These are phyloP conservation scores for Mnemiopsis leidyi DNA, from an alignment of 37 sponge, comb jelly and placozoan species.

Conservation along the genomic window DNA sequence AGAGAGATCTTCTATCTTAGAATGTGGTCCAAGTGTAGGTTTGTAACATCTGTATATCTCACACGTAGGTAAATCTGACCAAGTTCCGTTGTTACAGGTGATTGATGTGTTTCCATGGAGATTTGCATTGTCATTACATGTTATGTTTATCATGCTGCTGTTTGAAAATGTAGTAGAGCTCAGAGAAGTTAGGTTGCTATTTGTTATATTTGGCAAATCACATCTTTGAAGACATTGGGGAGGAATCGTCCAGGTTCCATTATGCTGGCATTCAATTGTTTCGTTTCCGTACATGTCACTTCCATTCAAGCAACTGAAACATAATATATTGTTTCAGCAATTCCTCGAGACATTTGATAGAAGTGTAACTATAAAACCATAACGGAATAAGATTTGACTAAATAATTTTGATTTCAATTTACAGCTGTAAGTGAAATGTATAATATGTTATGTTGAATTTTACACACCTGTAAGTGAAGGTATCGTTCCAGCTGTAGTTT, in stretches of 20 bases:
- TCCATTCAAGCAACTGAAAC: background rate
- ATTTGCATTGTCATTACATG: constrained; percentile 23
- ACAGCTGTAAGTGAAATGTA: too few relatives aligned
- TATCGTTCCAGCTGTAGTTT: background rate
- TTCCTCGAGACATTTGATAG: too few relatives aligned
- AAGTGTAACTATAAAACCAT: too few relatives aligned
- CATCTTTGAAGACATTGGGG: constrained; percentile 17
- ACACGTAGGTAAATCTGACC: background rate
- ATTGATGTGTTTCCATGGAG: background rate
- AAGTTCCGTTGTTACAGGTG: constrained; percentile 41
- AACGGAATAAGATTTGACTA: too few relatives aligned
- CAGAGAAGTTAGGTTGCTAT: background rate
- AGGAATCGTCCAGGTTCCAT: constrained; percentile 8
- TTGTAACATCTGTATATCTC: constrained; percentile 25
- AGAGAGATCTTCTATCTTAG: background rate
- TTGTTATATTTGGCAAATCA: background rate
- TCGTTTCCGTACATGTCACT: constrained; percentile 16
- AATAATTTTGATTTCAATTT: too few relatives aligned
- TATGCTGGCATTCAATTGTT: constrained; percentile 27
- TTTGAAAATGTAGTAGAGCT: background rate
- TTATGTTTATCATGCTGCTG: background rate
- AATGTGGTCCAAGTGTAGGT: background rate
- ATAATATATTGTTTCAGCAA: too few relatives aligned
- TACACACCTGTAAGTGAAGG: constrained; percentile 29
- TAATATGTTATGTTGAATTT: background rate